These are phyloP conservation scores for Agrotis clavis DNA, from an alignment of 2,888 invertebrate species.

Conservation along the genomic window DNA sequence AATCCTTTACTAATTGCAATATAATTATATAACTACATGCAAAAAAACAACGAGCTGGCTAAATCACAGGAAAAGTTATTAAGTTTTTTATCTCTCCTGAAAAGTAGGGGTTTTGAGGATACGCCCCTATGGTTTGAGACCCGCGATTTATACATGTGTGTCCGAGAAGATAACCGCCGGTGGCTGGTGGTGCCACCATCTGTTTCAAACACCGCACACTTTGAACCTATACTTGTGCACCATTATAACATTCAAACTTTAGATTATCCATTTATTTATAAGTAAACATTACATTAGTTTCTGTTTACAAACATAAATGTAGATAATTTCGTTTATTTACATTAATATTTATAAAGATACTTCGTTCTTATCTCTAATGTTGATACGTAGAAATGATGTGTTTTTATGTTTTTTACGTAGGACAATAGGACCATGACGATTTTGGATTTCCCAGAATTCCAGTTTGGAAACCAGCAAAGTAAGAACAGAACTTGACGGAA, in stretches of 20 bases:
- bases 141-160: conserved; percentile 50
- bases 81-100: too few relatives aligned
- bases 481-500: neutral
- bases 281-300: conserved; percentile 9
- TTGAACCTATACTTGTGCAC: conserved; percentile 44
- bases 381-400: neutral
- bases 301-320: conserved; percentile 19
- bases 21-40: too few relatives aligned
- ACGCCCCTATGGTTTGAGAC: too few relatives aligned
- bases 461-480: neutral
- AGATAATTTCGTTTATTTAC: conserved; percentile 14
- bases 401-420: neutral
- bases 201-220: conserved; percentile 72
- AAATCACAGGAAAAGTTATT: too few relatives aligned
- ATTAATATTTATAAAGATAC: conserved; percentile 14
- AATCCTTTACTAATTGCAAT: too few relatives aligned
- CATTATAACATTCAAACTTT: conserved; percentile 20
- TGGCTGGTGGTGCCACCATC: conserved; percentile 83
- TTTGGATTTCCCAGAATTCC: neutral
- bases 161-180: conserved; percentile 75
- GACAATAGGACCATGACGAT: neutral
- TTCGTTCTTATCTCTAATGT: neutral
- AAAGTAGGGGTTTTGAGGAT: too few relatives aligned
- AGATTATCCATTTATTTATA: conserved; percentile 41
- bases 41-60: too few relatives aligned